These are phyloP conservation scores for Drosophila neonasuta DNA, from an alignment of 2,888 invertebrate genomes.

Conservation along the genomic window DNA sequence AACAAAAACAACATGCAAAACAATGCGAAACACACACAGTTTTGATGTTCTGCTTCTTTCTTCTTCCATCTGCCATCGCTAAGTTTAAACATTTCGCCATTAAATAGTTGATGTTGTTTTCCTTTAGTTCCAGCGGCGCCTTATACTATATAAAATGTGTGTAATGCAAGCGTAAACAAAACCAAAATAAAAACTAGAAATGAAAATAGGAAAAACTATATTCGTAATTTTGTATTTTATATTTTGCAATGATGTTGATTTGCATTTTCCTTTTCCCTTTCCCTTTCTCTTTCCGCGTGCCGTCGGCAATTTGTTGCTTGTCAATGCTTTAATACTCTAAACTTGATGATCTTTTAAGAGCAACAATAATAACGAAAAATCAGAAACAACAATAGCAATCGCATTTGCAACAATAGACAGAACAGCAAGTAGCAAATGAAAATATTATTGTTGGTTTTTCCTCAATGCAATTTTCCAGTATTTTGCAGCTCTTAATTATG, in stretches of 20 bases:
- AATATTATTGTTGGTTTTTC: slow-evolving; percentile 12
- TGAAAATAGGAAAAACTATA: slow-evolving; percentile 1
- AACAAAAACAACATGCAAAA: slow-evolving; percentile 56
- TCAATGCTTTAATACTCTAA: slow-evolving; percentile 1
- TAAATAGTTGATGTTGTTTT: slow-evolving; percentile 32
- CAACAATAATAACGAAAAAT: background rate
- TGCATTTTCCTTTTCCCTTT: background rate
- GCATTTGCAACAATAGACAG: slow-evolving; percentile 4
- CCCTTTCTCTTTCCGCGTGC: background rate
- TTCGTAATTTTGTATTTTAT: slow-evolving; percentile 9
- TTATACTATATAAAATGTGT: slow-evolving; percentile 14
- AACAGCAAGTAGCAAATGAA: slow-evolving; percentile 7
- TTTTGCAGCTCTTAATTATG: slow-evolving; percentile 52
- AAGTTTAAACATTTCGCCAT: slow-evolving; percentile 75
- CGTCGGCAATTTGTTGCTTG: background rate
- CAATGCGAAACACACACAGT: slow-evolving; percentile 56
- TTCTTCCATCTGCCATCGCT: slow-evolving; percentile 36
- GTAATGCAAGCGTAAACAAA: slow-evolving; percentile 13
- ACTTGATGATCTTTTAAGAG: background rate
- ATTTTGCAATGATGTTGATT: slow-evolving; percentile 2
- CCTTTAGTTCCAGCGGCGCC: slow-evolving; percentile 36
- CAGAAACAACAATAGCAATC: background rate
- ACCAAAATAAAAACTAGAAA: background rate
- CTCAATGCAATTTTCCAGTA: slow-evolving; percentile 13
- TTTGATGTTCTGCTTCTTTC: background rate